Conservation (phyloP, 1,140 invertebrate species). For the Drosophila kanapiae region DNA sequence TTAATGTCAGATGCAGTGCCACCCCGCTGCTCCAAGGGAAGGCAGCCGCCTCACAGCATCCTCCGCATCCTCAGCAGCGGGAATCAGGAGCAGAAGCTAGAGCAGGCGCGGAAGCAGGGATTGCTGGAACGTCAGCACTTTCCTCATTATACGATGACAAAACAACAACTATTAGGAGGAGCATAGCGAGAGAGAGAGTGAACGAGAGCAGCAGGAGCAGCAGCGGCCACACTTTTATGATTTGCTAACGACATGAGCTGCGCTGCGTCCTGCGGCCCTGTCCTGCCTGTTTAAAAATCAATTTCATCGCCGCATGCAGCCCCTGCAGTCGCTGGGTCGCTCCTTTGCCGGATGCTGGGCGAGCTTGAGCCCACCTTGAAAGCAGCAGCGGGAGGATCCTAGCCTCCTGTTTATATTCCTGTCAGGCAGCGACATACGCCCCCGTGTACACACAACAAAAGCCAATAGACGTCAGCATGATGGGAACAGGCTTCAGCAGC, state of each 20-base stretch:
- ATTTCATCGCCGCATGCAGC: slow-evolving; percentile 67
- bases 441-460: slow-evolving; percentile 62
- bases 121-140: slow-evolving; percentile 46
- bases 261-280: slow-evolving; percentile 31
- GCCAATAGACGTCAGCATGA: slow-evolving; percentile 76
- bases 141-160: slow-evolving; percentile 79
- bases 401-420: slow-evolving; percentile 70
- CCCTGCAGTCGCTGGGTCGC: slow-evolving; percentile 22
- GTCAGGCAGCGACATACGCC: slow-evolving; percentile 59
- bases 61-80: slow-evolving; percentile 3
- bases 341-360: not conserved
- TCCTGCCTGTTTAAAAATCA: slow-evolving; percentile 79
- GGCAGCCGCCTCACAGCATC: slow-evolving; percentile 4
- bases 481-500: slow-evolving; percentile 42
- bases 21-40: slow-evolving; percentile 27
- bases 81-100: not conserved
- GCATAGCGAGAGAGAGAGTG: not conserved
- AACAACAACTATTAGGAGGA: slow-evolving; percentile 68
- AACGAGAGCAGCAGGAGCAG: slow-evolving; percentile 30
- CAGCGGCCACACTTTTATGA: slow-evolving; percentile 72
- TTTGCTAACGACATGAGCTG: slow-evolving; percentile 77
- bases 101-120: not conserved
- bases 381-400: slow-evolving; percentile 20
- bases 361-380: slow-evolving; percentile 21
- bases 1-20: slow-evolving; percentile 76